Base-by-base conservation (phyloP, 53 echinoderm and acorn worm genomes). In the Mesocentrotus franciscanus region DNA sequence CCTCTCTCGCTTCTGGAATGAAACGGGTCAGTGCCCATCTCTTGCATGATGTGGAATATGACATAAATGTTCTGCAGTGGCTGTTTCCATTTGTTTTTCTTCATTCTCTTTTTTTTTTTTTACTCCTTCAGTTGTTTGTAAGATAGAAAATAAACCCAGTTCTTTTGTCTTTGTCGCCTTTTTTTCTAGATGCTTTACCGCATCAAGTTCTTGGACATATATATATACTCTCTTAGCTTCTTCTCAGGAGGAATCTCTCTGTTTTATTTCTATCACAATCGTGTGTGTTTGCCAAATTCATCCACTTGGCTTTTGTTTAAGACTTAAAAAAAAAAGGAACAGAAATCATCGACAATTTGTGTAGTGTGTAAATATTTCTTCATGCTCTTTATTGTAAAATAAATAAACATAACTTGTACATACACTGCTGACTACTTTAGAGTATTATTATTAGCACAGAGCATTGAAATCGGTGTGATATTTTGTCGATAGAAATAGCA, bases 351-450 rank as follows among this genome's bases (percentile, higher is more conserved):
- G 6, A 75, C 49, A 29, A 93, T 34, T 75, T 93, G 75, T 93
- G 93, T 93, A 93, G 93, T 93, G 74, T 93, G 93, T 93, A 93
- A 75, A 93, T 93, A 93, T 75, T 93, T 93, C 26, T 93, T 93
- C 76, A 75, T 93, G 93, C 93, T 93, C 93, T 75, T 75, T 93
- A 72, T 58, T 92, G 93, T 93, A 93, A 42, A 81, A 36, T 20
- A 81, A 81, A 81, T 36, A 39, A 81, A 32, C 71, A 26, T n/a
- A 92, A 75, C 42, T 22, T 92, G 93, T 93, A 93, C 74, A 93
- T 75, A 93, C 93, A 93, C 93, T 75, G 93, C 93, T 93, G 93
- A 93, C 93, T 93, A 56, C 76, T 55, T 29, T 72, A 60, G 55
- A 76, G 74, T 75, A 93, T 30, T 72, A 93, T 16, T 72, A 49